Evolutionary conservation across 1,140 invertebrate genomes (phyloP), one percentile per base, ranked within the genome.

Genomic region (Bacillus rossius): DNA sequence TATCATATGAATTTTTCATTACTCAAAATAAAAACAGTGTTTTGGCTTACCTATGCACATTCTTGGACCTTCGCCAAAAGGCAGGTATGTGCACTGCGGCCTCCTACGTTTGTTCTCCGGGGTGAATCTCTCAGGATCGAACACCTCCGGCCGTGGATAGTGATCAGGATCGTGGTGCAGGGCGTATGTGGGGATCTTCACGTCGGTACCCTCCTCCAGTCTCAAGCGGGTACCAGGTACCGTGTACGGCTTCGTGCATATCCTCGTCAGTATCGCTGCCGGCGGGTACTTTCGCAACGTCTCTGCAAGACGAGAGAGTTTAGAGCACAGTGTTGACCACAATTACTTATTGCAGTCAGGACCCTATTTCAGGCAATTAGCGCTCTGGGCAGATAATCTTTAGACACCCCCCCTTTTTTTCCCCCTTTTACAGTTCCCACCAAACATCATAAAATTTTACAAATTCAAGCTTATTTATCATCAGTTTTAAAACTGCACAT

Each of bases 61-160:
- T 55, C 82, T 73, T 1, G 76, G 74, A 2, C 82, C 81, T 23
- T 81, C 79, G 0, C 81, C 79, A 64, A 86, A 86, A 1, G 84
- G 85, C 47, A 87, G 63, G 67, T 79, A 84, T 1, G 55, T 53
- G 48, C 64, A 73, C 26, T 63, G 74, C 37, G 65, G 70, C 2
- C 76, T 63, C 14, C 58, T 57, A 10, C 60, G 52, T 17, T 69
- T 69, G 13, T 68, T 69, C 23, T 73, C 68, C 0, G 77, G 71
- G 4, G 67, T 63, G 62, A 88, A 89, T 60, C 85, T 72, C 13
- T 87, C 81, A 0, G 87, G 87, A 67, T 86, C 74, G 66, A 86
- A 89, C 13, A 66, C 65, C 5, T 83, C 75, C 2, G 87, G 85
- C 37, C 87, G 72, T 2, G 75, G 69, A 69, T 77, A 88, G 52